Conservation (phyloP, 2,888 invertebrate genomes). For the Drosophila kanekoi region DNA sequence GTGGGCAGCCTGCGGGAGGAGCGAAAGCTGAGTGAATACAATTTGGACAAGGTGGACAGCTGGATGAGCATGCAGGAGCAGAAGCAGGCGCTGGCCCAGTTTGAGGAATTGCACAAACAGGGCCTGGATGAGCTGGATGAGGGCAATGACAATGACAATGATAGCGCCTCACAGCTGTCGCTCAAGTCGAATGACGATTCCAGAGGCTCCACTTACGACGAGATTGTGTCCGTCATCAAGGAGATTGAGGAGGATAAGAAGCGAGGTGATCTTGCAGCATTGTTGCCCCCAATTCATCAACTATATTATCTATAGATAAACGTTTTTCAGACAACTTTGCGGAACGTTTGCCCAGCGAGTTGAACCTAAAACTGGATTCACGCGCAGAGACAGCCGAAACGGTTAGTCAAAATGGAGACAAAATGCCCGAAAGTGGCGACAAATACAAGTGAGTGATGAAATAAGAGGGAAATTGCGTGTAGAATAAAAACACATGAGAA, state of each 20-base stretch:
- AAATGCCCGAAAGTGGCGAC: constrained; percentile 67
- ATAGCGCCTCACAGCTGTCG: constrained; percentile 73
- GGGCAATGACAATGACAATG: constrained; percentile 67
- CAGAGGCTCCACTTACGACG: constrained; percentile 84
- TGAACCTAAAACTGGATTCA: constrained; percentile 76
- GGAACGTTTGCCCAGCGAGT: constrained; percentile 72
- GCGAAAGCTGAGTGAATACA: constrained; percentile 83
- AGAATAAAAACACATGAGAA: too few relatives aligned
- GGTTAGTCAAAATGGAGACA: constrained; percentile 52
- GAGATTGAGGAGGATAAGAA: constrained; percentile 85
- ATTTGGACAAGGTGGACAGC: constrained; percentile 85
- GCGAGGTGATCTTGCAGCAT: constrained; percentile 65
- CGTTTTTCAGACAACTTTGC: constrained; percentile 77
- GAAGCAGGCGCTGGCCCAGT: constrained; percentile 44
- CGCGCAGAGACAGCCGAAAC: constrained; percentile 73
- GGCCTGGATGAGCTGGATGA: constrained; percentile 70
- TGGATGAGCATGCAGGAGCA: constrained; percentile 85
- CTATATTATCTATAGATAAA: neutral
- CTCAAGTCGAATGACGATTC: constrained; percentile 82
- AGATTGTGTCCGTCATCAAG: constrained; percentile 85
- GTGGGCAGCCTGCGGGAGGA: constrained; percentile 81
- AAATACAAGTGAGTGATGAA: constrained; percentile 75
- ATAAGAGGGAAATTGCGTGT: too few relatives aligned
- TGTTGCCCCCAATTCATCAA: neutral
- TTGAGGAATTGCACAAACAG: constrained; percentile 59